Base-by-base conservation (phyloP, 2,113 vertebrate species). In the Vulpes vulpes region DNA sequence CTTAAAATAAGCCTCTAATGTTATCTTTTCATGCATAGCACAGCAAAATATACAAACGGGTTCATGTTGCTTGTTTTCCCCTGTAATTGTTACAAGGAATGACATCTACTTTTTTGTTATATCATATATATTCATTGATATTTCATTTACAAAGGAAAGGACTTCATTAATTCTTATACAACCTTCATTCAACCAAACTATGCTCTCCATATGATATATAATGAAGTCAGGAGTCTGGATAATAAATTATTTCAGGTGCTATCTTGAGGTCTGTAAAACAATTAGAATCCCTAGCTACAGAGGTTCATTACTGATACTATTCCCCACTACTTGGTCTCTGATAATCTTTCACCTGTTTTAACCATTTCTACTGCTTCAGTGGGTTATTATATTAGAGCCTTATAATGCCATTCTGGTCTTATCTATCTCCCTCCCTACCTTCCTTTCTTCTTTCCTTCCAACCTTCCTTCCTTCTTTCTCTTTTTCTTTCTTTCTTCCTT, bases 371-470 rank as follows among this genome's bases (percentile, higher is more conserved):
- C 62, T n/a, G 7, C 8, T 43, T 86, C 60, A 35, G 27, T 17
- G 0, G 1, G 69, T 43, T 57, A 19, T 30, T 80, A 11, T 20
- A 27, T 80, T 38, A 86, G 15, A 78, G 4, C 0, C 7, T 86
- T 23, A 71, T 11, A 53, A 32, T 51, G 23, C 5, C 19, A 12
- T 49, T 73, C 5, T 79, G 30, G 7, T 51, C 14, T 11, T 55
- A 0, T 23, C 14, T n/a, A 8, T n/a, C 8, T 5, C 0, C 71
- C n/a, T 53, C n/a, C 0, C 17, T 73, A 25, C 11, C 19, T 8
- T 55, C 3, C 2, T n/a, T 30, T 15, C 7, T 14, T 30, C 27
- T 17, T 6, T 22, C 16, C 6, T 15, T 38, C 35, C 7, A 16
- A 16, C 16, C 17, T 71, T 38, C n/a, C 1, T 22, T 71, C 69